Evolutionary conservation across 1,140 invertebrate species (phyloP).

Genomic region (Drosophila neocordata): DNA sequence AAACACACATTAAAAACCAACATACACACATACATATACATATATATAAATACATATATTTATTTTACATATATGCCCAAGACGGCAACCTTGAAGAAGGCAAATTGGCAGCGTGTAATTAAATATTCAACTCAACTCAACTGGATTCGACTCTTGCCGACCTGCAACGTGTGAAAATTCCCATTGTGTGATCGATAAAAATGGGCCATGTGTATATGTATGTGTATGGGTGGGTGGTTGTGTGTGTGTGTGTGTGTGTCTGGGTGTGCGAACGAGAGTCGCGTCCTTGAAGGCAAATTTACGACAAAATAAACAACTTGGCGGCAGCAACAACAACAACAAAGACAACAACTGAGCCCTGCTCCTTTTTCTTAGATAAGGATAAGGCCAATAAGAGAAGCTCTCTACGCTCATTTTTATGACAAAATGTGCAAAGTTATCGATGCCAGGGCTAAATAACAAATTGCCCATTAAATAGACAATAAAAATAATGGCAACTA

Average conservation of each 20-base stretch:
- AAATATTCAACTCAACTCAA: constrained; percentile 25
- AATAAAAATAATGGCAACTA: constrained; percentile 29
- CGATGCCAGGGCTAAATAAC: constrained; percentile 51
- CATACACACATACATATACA: not conserved
- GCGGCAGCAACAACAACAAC: constrained; percentile 32
- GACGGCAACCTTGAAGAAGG: constrained; percentile 64
- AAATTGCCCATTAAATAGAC: constrained; percentile 66
- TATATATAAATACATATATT: too few relatives aligned
- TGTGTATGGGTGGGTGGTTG: constrained; percentile 20
- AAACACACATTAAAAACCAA: not conserved
- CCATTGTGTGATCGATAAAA: constrained; percentile 78
- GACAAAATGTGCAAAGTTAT: constrained; percentile 49
- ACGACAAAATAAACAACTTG: constrained; percentile 78
- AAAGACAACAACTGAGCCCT: constrained; percentile 20
- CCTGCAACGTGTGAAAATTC: constrained; percentile 70
- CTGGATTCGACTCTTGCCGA: not conserved
- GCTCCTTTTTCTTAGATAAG: constrained; percentile 53
- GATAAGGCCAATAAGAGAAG: constrained; percentile 41
- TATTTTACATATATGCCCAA: too few relatives aligned
- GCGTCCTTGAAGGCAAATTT: constrained; percentile 72
- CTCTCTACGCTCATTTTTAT: constrained; percentile 58
- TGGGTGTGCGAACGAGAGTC: constrained; percentile 23
- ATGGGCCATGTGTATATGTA: constrained; percentile 27
- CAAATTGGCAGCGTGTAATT: constrained; percentile 53
- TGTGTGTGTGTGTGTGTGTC: constrained; percentile 21